Evolutionary conservation across 2,797 vertebrate genomes (phyloP), one percentile per base, ranked within the genome.

Genomic region (Sylvia borin): DNA sequence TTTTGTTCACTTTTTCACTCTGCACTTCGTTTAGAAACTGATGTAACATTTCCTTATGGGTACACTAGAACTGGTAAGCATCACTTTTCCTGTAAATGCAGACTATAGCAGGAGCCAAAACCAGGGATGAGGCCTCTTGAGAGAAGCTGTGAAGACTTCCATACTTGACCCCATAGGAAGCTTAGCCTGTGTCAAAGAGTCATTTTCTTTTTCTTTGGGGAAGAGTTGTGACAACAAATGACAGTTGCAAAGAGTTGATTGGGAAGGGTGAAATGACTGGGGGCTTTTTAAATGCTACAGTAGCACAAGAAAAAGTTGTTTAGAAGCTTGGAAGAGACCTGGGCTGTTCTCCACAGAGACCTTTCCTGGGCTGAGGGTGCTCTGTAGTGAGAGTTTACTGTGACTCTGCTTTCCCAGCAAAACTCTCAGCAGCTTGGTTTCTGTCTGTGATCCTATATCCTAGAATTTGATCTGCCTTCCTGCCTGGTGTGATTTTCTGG

Each of bases 51-150:
- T 84, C 27, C 34, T 73, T 87, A 14, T 6, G 62, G 5, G 4
- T 82, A 10, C 17, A 5, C 8, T 42, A 34, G 47, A 51, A 50
- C 17, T 27, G 29, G 5, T 72, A 42, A 72, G 34, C 62, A 21
- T 81, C 1, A 0, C 13, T 87, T 58, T 91, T 85, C 27, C 26
- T 88, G 12, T 53, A 42, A 80, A 76, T 20, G 11, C 5, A 43
- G 64, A 16, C 22, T 73, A 11, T 14, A 43, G n/a, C 24, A 65
- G 58, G 48, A 90, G 19, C 38, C 57, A 54, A 57, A 92, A 62
- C 5, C 24, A 36, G 42, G 19, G 16, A 18, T 55, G 34, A 5
- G 8, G 16, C 47, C 22, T 72, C 18, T 60, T 0, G 0, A 32
- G 42, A 77, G 47, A 68, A 87, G n/a, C 31, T 54, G 5, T 77